Evolutionary conservation across 2,888 invertebrate species (phyloP), one percentile per base, ranked within the genome.

Genomic region (Drosophila merina): DNA sequence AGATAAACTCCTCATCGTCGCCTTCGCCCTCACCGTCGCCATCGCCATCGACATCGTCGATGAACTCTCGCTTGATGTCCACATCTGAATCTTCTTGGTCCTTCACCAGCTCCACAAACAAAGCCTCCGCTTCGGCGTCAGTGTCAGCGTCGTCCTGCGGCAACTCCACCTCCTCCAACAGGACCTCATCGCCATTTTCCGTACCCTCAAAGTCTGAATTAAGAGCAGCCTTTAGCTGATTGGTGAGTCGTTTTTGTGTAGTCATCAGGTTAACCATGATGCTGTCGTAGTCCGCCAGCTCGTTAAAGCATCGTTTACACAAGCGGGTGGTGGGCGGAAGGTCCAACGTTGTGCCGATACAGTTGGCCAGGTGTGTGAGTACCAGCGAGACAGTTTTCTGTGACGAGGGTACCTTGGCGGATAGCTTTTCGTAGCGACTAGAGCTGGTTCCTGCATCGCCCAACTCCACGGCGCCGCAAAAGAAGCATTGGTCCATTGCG

Each of bases 181-280:
- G n/a, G 1, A 58, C 59, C 9, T 85, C 74, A 8, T 49, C 25
- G 8, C 55, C 25, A 4, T 45, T 25, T 9, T 62, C 71, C 1
- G 56, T 36, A 9, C 25, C 30, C n/a, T 80, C 59, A 5, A 49
- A 76, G 9, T 80, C 83, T 0, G 78, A 80, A 52, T 83, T 83
- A 0, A 90, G 50, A 2, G 89, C 88, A 8, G 79, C 74, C 14
- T 82, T 81, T 3, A 91, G 64, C 31, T 88, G 77, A n/a, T 70
- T 72, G 0, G 89, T 89, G 0, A 91, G 75, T 12, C 79, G 76
- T 42, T 84, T 89, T 71, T 91, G 90, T 4, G 85, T 84, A 5
- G 81, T 75, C 73, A 91, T 84, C 10, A 91, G 72, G 49, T 85
- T 90, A 0, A 91, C 67, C 91, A 91, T 91, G 45, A 90, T 79